Evolutionary conservation across 2,888 invertebrate genomes (phyloP), one percentile per base, ranked within the genome.

Genomic region (Dioctria linearis): DNA sequence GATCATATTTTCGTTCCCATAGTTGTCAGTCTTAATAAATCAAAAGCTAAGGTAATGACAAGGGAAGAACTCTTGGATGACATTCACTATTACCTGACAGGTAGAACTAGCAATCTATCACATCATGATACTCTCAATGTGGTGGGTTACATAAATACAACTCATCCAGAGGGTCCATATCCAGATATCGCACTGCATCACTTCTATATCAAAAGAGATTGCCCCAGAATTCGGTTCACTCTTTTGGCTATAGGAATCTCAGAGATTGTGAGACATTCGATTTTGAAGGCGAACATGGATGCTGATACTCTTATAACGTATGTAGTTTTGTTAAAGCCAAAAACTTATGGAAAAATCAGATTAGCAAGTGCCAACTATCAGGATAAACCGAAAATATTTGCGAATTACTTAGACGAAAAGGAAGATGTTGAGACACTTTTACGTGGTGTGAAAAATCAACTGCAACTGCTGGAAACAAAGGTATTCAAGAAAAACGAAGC

Each of bases 1-100:
- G 96, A 96, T 86, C 96, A 96, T 86, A 92, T 94, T 69, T 93
- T 92, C 9, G 90, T 93, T 80, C 85, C 85, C 3, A 39, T 80
- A 85, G 4, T 80, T 83, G 25, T 86, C 40, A 83, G 83, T 81
- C 89, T 91, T 85, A 90, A 90, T 5, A 79, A 83, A 8, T 81
- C 83, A 3, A 80, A 40, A 39, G 80, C 83, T 1, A 63, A 66
- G 13, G 13, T 65, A n/a, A 13, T 63, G 25, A 65, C 78, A 5
- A n/a, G 25, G 9, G 69, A 37, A 42, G 83, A 83, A 3, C 25
- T 49, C 5, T 37, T 83, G 0, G 82, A 84, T 69, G 69, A 9
- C 1, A 75, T 81, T 3, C 84, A 83, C 66, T 59, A 89, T 13
- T 92, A 91, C 84, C 85, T 90, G 6, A 87, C 81, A 39, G 69